Percentiles rank a stretch among this genome's conserved stretches.
phyloP scores from a whole-genome alignment of 2,888 invertebrate species.

The Oeneis ivallda region DNA sequence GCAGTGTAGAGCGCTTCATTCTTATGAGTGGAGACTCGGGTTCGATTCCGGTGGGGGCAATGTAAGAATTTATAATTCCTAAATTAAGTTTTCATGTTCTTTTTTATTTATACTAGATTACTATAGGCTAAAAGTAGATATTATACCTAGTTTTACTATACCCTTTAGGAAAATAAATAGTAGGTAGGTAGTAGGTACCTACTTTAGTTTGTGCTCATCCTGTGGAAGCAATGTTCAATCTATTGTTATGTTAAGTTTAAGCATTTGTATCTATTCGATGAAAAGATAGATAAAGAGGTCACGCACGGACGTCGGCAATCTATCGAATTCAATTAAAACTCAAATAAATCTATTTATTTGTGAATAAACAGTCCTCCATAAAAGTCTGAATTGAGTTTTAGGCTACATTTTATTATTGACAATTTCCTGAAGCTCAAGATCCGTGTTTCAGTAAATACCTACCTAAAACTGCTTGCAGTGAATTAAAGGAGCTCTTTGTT shows the following conservation, averaged over 20 bases:
- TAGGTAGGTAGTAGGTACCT: too few relatives aligned
- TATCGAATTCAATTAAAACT: background rate
- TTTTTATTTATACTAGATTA: too few relatives aligned
- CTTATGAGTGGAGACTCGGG: too few relatives aligned
- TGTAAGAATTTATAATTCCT: too few relatives aligned
- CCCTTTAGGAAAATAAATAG: background rate
- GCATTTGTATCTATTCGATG: constrained; percentile 11
- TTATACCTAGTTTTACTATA: too few relatives aligned
- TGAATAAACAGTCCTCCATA: background rate
- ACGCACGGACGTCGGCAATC: constrained; percentile 13
- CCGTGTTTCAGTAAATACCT: background rate
- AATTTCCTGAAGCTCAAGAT: background rate
- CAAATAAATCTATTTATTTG: constrained; percentile 2
- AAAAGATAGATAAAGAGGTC: constrained; percentile 21
- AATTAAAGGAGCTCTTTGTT: too few relatives aligned
- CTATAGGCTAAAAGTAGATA: too few relatives aligned
- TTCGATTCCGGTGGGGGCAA: too few relatives aligned
- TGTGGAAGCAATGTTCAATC: constrained; percentile 4
- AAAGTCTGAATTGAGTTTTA: background rate
- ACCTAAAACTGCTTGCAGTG: too few relatives aligned
- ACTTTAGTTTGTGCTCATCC: constrained; percentile 17
- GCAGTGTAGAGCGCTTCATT: too few relatives aligned
- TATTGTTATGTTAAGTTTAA: constrained; percentile 18
- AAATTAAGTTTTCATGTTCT: too few relatives aligned
- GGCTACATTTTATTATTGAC: background rate